These are phyloP conservation scores for Dasypogon diadema DNA, from an alignment of 2,888 invertebrate species.

Conservation along the genomic window DNA sequence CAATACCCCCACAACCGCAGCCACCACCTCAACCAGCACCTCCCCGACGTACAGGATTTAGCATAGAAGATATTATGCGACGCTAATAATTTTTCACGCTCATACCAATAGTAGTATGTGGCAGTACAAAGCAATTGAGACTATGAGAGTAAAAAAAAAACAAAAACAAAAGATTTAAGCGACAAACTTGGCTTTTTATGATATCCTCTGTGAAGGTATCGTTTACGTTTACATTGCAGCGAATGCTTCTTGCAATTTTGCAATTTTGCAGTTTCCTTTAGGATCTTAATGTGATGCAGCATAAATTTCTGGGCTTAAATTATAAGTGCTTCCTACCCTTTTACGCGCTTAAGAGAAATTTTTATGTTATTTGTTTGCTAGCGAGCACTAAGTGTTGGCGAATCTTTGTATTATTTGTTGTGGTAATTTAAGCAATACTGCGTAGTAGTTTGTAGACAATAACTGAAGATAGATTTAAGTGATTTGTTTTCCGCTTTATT, in stretches of 20 bases:
- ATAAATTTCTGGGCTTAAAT: slow-evolving; percentile 5
- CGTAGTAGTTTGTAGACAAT: background rate
- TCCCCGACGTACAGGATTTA: slow-evolving; percentile 85
- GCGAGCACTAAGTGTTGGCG: slow-evolving; percentile 33
- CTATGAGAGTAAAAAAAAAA: slow-evolving; percentile 18
- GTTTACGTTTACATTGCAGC: background rate
- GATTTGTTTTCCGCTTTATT: background rate
- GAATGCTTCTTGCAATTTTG: background rate
- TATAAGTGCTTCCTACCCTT: slow-evolving; percentile 53
- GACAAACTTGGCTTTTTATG: slow-evolving; percentile 48
- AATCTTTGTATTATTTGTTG: slow-evolving; percentile 35
- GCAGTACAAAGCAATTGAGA: slow-evolving; percentile 43
- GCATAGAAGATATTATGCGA: slow-evolving; percentile 92
- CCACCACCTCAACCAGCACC: slow-evolving; percentile 66
- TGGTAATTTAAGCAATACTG: background rate
- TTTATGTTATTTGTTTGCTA: slow-evolving; percentile 6
- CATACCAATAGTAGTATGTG: background rate
- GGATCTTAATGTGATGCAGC: slow-evolving; percentile 40
- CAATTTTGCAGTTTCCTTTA: no score
- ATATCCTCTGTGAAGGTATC: background rate
- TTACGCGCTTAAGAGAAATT: slow-evolving; percentile 3
- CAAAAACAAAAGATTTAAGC: slow-evolving; percentile 54
- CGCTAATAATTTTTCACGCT: slow-evolving; percentile 70
- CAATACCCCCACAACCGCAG: slow-evolving; percentile 67
- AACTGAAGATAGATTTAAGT: slow-evolving; percentile 7